These are phyloP conservation scores for Eulemur mongoz DNA, from an alignment of 2,797 vertebrate species.

Conservation along the genomic window DNA sequence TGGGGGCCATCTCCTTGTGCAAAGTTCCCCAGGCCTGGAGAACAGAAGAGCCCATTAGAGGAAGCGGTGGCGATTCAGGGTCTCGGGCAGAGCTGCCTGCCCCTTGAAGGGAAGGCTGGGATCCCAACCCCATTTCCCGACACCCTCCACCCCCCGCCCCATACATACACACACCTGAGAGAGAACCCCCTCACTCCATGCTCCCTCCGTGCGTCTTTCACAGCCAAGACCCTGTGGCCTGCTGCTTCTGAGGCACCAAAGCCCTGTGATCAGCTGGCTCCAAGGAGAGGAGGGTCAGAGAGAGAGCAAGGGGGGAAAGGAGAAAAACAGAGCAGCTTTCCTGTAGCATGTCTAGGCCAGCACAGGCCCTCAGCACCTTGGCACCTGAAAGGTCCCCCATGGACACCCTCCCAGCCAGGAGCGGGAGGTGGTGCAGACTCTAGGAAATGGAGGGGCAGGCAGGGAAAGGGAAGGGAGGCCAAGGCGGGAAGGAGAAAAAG, in stretches of 20 bases:
- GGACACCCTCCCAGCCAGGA: neutral
- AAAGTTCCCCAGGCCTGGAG: constrained; percentile 71
- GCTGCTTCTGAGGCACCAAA: constrained; percentile 16
- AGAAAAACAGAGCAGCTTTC: constrained; percentile 8
- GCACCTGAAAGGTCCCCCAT: neutral
- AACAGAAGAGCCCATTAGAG: constrained; percentile 44
- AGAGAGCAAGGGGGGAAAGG: too few species aligned
- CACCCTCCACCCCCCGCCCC: neutral
- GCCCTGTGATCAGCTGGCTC: neutral
- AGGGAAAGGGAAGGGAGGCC: neutral
- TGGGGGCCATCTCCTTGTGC: constrained; percentile 76
- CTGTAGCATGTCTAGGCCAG: neutral
- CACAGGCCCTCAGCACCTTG: constrained; percentile 20
- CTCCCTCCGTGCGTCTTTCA: neutral
- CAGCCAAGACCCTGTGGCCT: neutral
- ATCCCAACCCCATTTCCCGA: constrained; percentile 41
- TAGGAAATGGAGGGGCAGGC: neutral
- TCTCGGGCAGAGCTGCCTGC: neutral
- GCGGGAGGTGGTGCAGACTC: neutral
- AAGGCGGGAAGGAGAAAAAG: neutral
- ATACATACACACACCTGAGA: constrained; percentile 67
- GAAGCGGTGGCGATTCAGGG: neutral
- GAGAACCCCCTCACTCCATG: constrained; percentile 1
- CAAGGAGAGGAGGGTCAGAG: neutral
- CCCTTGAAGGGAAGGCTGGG: constrained; percentile 31